Base-by-base conservation (phyloP, 2,113 vertebrate genomes). In the Rhinoptilus africanus region DNA sequence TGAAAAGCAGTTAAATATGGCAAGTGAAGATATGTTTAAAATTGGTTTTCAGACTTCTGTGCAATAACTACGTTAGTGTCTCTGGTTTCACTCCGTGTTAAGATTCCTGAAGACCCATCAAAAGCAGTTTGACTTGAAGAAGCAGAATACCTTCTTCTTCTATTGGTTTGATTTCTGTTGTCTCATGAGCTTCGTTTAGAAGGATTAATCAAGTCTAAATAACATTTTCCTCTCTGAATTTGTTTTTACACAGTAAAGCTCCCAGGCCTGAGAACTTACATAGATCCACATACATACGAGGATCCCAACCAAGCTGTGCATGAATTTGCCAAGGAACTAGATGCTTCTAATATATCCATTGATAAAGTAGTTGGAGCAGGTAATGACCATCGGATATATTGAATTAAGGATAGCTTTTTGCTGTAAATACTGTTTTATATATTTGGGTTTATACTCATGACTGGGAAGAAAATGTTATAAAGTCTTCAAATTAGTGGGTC, bases 281-380 rank as follows among this genome's bases (percentile, higher is more conserved):
- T 99, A 27, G 99, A 99, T 93, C 99, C 99, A 4, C 99, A 99
- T 96, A 99, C 99, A 3, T 99, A 99, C 5, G 99, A 99, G 96
- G 99, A 99, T 96, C 99, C 99, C 60, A 99, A 98, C 93, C 99
- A 99, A 97, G 99, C 99, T 12, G 98, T 99, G 79, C 99, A 99
- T 81, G 99, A 99, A 87, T 99, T 99, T 95, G 98, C 99, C 69
- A 99, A 99, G 97, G 99, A 99, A 93, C 98, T 99, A 53, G 99
- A 99, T 59, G 98, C 99, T 83, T 98, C 98, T 32, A 99, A 97
- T 93, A 99, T 99, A 98, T 98, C 99, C 48, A 99, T 99, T 75
- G 99, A 99, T 95, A 99, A 99, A 97, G 99, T 99, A 63, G 99
- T 99, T 56, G 99, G 99, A 97, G 99, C 99, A 95, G 99, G 99